These are phyloP conservation scores for Orchesella flavescens DNA, from an alignment of 2,888 invertebrate species.

Conservation along the genomic window DNA sequence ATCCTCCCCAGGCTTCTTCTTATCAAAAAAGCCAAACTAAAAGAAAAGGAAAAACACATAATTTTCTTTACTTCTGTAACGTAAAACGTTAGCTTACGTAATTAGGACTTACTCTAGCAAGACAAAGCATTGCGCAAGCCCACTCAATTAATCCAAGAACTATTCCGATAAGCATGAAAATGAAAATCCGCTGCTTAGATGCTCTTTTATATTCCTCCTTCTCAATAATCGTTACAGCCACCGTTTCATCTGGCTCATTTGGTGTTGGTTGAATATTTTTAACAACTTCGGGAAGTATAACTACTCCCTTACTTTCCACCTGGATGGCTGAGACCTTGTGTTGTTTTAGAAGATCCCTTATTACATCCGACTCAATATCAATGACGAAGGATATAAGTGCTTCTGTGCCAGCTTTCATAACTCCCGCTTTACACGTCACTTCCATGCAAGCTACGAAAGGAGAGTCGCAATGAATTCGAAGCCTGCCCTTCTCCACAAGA, in stretches of 20 bases:
- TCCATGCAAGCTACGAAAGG: constrained; percentile 39
- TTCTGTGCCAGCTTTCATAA: background rate
- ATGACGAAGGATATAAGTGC: constrained; percentile 1
- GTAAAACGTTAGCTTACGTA: background rate
- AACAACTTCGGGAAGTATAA: constrained; percentile 1
- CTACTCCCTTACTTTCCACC: constrained; percentile 33
- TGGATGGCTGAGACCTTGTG: constrained; percentile 42
- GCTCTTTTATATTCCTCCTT: constrained; percentile 20
- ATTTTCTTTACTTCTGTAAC: background rate
- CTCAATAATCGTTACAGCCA: constrained; percentile 34
- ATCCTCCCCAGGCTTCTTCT: constrained; percentile 42
- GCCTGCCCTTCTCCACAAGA: constrained; percentile 22
- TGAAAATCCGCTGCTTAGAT: constrained; percentile 43
- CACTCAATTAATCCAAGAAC: constrained; percentile 41
- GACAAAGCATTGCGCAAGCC: constrained; percentile 16
- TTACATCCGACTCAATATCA: constrained; percentile 11
- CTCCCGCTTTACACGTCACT: constrained; percentile 18
- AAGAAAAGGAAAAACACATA: constrained; percentile 6
- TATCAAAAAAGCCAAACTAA: constrained; percentile 61
- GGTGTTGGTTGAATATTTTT: constrained; percentile 18
- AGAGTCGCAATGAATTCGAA: constrained; percentile 41
- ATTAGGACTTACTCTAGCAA: constrained; percentile 40
- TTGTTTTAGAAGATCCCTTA: constrained; percentile 17
- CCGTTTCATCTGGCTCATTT: constrained; percentile 38
- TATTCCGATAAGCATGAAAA: constrained; percentile 30